These are phyloP conservation scores for Labeo rohita DNA, from an alignment of 2,113 vertebrate genomes.

Conservation along the genomic window DNA sequence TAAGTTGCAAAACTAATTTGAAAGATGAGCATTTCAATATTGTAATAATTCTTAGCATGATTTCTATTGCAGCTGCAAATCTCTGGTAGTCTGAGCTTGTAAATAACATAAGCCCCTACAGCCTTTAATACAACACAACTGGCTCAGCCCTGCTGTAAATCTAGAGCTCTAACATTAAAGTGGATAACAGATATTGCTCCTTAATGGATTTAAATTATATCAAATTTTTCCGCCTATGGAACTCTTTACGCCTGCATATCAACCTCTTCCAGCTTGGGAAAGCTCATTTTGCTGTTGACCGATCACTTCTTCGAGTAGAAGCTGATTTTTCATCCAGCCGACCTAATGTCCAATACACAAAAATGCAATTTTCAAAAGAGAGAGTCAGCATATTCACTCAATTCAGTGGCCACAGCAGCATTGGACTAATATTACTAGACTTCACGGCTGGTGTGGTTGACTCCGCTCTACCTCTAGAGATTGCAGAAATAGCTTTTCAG, in stretches of 20 bases:
- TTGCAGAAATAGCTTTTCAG: constrained; percentile 45
- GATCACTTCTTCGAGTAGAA: constrained; percentile 39
- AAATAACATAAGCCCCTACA: constrained; percentile 41
- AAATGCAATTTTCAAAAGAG: constrained; percentile 41
- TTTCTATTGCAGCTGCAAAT: constrained; percentile 39
- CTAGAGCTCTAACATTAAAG: constrained; percentile 32
- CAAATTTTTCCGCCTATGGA: neutral
- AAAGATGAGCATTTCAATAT: constrained; percentile 9
- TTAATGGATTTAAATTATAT: constrained; percentile 44
- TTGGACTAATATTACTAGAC: constrained; percentile 20
- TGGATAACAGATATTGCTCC: constrained; percentile 40
- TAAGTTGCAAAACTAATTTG: constrained; percentile 42
- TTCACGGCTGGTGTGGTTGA: constrained; percentile 14
- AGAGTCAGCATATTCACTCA: constrained; percentile 30
- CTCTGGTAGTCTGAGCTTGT: constrained; percentile 32
- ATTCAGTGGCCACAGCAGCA: constrained; percentile 24
- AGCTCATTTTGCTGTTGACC: constrained; percentile 41
- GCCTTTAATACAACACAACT: constrained; percentile 40
- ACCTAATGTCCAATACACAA: constrained; percentile 40
- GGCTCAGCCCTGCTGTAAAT: constrained; percentile 39
- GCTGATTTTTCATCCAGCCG: constrained; percentile 12
- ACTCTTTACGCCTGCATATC: constrained; percentile 17
- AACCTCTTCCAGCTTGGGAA: neutral
- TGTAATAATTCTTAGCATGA: constrained; percentile 33
- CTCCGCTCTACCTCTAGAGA: neutral